These are phyloP conservation scores for Neostethus bicornis DNA, from an alignment of 2,797 vertebrate genomes.

Conservation along the genomic window DNA sequence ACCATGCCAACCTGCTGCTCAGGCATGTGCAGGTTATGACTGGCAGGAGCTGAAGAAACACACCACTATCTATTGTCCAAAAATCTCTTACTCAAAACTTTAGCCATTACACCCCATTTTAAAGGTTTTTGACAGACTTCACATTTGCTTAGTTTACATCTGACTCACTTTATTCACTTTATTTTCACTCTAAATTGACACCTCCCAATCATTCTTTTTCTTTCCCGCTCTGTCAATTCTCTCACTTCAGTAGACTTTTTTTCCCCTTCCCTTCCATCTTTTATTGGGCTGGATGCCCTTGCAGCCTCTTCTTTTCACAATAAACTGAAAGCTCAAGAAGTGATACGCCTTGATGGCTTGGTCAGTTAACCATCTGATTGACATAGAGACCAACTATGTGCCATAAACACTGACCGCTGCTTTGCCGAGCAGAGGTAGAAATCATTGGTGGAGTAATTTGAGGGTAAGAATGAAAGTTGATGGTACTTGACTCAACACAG, in stretches of 20 bases:
- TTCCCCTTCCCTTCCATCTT: slow-evolving; percentile 26
- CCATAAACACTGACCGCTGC: slow-evolving; percentile 61
- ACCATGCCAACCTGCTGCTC: slow-evolving; percentile 54
- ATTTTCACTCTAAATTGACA: slow-evolving; percentile 36
- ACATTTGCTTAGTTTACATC: slow-evolving; percentile 12
- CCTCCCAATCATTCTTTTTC: slow-evolving; percentile 25
- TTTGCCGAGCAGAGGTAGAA: slow-evolving; percentile 38
- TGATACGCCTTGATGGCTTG: slow-evolving; percentile 35
- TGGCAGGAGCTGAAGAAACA: slow-evolving; percentile 56
- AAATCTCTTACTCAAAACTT: slow-evolving; percentile 13
- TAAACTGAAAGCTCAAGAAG: slow-evolving; percentile 39
- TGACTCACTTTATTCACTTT: slow-evolving; percentile 14
- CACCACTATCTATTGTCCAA: slow-evolving; percentile 40
- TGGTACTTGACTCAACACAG: slow-evolving; percentile 51
- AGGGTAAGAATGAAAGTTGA: slow-evolving; percentile 40
- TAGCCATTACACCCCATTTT: slow-evolving; percentile 1
- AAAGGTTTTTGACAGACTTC: slow-evolving; percentile 25
- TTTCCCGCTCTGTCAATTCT: slow-evolving; percentile 33
- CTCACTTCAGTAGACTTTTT: slow-evolving; percentile 32
- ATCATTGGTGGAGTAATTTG: slow-evolving; percentile 48
- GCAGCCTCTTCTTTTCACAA: slow-evolving; percentile 35
- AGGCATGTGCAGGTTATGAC: slow-evolving; percentile 62
- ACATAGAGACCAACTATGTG: slow-evolving; percentile 51
- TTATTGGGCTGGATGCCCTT: slow-evolving; percentile 17
- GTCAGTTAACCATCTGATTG: slow-evolving; percentile 42